Base-by-base conservation (phyloP, 2,888 invertebrate species). In the Deilephila elpenor region DNA sequence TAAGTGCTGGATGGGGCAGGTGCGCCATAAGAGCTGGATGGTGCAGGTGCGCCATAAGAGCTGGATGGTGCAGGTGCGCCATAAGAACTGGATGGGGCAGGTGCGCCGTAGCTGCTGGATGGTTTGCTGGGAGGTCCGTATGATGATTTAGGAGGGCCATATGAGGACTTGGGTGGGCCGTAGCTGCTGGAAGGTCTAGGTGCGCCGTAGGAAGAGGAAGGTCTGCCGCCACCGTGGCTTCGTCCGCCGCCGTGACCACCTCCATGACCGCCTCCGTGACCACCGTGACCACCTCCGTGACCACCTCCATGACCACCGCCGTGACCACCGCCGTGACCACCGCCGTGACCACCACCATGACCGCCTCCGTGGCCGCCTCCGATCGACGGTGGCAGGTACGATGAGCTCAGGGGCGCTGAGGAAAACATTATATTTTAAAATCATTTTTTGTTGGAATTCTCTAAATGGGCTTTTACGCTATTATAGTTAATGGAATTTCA, bases 301-400 rank as follows among this genome's bases (percentile, higher is more conserved):
- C 79, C 79, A 1, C 84, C 83, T 14, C 80, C 78, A 17, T 72
- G 53, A 0, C 76, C 73, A 5, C 75, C 75, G 0, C 76, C 75
- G 0, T 70, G 59, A 3, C 95, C 59, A 7, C 74, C 73, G 2
- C 77, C 75, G 14, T 71, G 71, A 1, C 94, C 92, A 25, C 95
- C 87, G 73, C 76, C 75, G 0, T 80, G 79, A 1, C 82, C 80
- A 14, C 84, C 80, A 14, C 74, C 74, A 3, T 76, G 74, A n/a
- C 80, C 79, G 5, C 79, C 80, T 8, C 82, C 79, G 20, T 80
- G 78, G 4, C 82, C 84, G 76, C 95, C 93, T 1, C 95, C 92
- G 0, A 79, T 59, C 95, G 96, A 95, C 29, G 96, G 96, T 60
- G 96, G 96, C 73, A 96, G 91, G 84, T 96, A 96, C 71, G 94